phyloP scores from a whole-genome alignment of 1,140 invertebrate genomes.

The Drosophila erecta region DNA sequence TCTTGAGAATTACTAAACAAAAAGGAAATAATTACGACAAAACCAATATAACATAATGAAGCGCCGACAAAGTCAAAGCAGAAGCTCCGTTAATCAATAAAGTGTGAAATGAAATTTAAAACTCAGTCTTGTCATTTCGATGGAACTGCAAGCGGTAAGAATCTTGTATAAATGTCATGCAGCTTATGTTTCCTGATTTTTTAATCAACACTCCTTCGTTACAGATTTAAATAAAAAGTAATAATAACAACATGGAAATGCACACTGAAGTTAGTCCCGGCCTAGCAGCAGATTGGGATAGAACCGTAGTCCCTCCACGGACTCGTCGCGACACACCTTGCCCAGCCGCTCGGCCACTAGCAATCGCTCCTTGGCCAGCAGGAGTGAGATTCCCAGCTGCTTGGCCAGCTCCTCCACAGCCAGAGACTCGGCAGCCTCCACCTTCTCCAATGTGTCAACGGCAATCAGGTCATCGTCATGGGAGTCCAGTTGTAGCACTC shows the following conservation, averaged over 20 bases:
- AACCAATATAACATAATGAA: conserved; percentile 53
- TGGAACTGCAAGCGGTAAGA: not conserved
- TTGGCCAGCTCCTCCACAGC: conserved; percentile 95
- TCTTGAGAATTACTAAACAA: conserved; percentile 43
- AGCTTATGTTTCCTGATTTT: too few species aligned
- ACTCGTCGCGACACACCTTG: conserved; percentile 96
- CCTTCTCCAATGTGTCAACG: conserved; percentile 89
- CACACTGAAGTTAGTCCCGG: conserved; percentile 29
- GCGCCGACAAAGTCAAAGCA: conserved; percentile 60
- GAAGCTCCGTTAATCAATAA: conserved; percentile 64
- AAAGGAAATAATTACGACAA: conserved; percentile 46
- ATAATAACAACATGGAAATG: conserved; percentile 6
- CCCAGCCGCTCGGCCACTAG: conserved; percentile 93
- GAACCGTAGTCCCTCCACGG: conserved; percentile 96
- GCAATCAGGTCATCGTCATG: conserved; percentile 92
- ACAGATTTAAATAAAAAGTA: not conserved
- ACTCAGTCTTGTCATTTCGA: conserved; percentile 5
- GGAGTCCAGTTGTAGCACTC: conserved; percentile 92
- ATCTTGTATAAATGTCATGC: too few species aligned
- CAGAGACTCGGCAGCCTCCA: conserved; percentile 90
- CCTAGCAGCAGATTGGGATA: conserved; percentile 94
- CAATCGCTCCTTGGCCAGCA: conserved; percentile 94
- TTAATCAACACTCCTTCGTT: not conserved
- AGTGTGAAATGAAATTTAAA: conserved; percentile 55
- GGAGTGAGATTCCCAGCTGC: conserved; percentile 92